Base-by-base conservation (phyloP, 2,888 invertebrate species). In the Eilema griseolum region DNA sequence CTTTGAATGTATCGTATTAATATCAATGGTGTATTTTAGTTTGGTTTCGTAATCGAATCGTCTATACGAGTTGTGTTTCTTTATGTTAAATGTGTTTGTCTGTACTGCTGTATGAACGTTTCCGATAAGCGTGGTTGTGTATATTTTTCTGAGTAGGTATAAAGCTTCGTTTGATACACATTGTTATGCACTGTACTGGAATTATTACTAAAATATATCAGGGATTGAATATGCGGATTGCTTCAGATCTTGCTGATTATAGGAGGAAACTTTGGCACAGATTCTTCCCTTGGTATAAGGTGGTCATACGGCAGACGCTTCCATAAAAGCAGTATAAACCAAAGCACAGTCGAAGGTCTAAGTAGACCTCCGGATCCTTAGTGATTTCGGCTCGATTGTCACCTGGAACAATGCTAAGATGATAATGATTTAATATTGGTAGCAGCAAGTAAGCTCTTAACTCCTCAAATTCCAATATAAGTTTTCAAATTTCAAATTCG, bases 1-100 rank as follows among this genome's bases (percentile, higher is more conserved):
- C 84, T 85, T 85, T 81, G 84, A 85, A 84, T 85, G 86, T 85
- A 85, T 87, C 85, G 86, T 87, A 87, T 88, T 87, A 85, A 88
- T 85, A 83, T 84, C 78, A 80, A 75, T 82, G 82, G 72, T 63
- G 68, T 65, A 67, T 74, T 82, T 82, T 72, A 70, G 73, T 81
- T 82, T 79, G 69, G 80, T 82, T 79, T 78, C 67, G 71, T 77
- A 80, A 83, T 78, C 67, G 82, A 76, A 52, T 46, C 71, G 77
- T 78, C 67, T 41, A 68, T 71, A 56, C 33, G 59, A 26, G 71
- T 46, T 63, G 56, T 71, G 56, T 71, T 61, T 61, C 63, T 70
- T 64, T 65, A 46, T 12, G 24, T 67, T 12, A 62, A 46, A 37
- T 59, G 63, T 59, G 37, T 61, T 63, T 37, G n/a, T 41, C 60